Base-by-base conservation (phyloP, 2,888 invertebrate genomes). In the Microchrysa polita region DNA sequence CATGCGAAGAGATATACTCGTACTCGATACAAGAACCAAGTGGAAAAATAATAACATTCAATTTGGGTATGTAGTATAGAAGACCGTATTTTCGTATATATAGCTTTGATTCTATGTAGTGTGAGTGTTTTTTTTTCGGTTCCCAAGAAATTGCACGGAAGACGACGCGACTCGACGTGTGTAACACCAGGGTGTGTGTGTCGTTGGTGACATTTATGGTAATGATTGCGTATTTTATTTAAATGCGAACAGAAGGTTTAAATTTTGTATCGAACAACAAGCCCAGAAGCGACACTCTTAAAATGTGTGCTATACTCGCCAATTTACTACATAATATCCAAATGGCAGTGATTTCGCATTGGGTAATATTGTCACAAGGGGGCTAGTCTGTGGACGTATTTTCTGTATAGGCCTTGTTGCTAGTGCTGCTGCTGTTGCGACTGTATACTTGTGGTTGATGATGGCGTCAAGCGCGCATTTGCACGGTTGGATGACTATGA, bases 211-310 rank as follows among this genome's bases (percentile, higher is more conserved):
- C 76, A 76, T 76, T 76, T 76, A 76, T 76, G 74, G 76, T 76
- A 76, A 76, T 76, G 76, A 76, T 76, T 76, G 76, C 74, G 76
- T 74, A 76, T 74, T 76, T 76, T 76, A 76, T 76, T 76, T 76
- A 76, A 76, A 76, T 76, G 73, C 72, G 69, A 67, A 75, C 75
- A 75, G 40, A 40, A 55, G 69, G 16, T 18, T 69, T 75, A 75
- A 72, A 72, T 72, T 34, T 72, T 60, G 40, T 12, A 22, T 48
- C 12, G 27, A 44, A 60, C 57, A 27, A 60, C 16, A 57, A 42
- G 52, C 40, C 0, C 2, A 48, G 44, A 22, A 48, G 48, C 1
- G 7, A 4, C 53, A 12, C 27, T 23, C 7, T 10, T 60, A 12
- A 20, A 20, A 5, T 12, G 12, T n/a, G n/a, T n/a, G n/a, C n/a